Evolutionary conservation across 2,888 invertebrate genomes (phyloP).

Genomic region (Auanema sp.): DNA sequence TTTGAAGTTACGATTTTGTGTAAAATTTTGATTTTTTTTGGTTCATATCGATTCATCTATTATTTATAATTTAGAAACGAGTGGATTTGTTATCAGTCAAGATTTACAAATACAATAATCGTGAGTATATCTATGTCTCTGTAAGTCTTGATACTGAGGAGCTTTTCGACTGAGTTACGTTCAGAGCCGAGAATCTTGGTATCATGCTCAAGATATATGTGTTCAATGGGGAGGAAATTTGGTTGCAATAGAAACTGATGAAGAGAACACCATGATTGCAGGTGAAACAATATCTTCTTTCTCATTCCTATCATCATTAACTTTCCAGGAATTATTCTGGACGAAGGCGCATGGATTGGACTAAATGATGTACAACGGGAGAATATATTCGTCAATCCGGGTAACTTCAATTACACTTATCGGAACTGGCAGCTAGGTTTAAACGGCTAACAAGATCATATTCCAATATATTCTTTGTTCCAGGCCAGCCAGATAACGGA

Average conservation of each 20-base stretch:
- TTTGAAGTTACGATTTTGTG: too few relatives aligned
- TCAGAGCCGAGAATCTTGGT: constrained; percentile 37
- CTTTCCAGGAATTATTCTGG: constrained; percentile 9
- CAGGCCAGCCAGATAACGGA: constrained; percentile 48
- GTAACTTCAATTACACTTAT: constrained; percentile 20
- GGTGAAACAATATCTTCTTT: constrained; percentile 10
- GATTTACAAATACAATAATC: constrained; percentile 7
- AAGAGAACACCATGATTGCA: constrained; percentile 36
- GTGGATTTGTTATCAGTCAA: constrained; percentile 16
- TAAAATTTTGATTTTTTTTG: too few relatives aligned
- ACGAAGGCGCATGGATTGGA: constrained; percentile 40
- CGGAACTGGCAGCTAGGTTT: constrained; percentile 22
- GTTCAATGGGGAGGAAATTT: constrained; percentile 44
- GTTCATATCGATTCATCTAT: background rate
- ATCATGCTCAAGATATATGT: constrained; percentile 43
- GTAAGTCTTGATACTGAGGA: constrained; percentile 9
- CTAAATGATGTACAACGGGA: constrained; percentile 50
- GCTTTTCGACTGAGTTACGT: too few relatives aligned
- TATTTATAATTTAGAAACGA: constrained; percentile 11
- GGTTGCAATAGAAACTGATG: constrained; percentile 29
- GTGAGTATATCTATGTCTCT: constrained; percentile 15
- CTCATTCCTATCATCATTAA: background rate
- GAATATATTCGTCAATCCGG: constrained; percentile 34
- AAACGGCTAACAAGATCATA: background rate
- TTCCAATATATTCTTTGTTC: constrained; percentile 8